Evolutionary conservation across 2,888 invertebrate genomes (phyloP).

Genomic region (Eristalis intricaria): DNA sequence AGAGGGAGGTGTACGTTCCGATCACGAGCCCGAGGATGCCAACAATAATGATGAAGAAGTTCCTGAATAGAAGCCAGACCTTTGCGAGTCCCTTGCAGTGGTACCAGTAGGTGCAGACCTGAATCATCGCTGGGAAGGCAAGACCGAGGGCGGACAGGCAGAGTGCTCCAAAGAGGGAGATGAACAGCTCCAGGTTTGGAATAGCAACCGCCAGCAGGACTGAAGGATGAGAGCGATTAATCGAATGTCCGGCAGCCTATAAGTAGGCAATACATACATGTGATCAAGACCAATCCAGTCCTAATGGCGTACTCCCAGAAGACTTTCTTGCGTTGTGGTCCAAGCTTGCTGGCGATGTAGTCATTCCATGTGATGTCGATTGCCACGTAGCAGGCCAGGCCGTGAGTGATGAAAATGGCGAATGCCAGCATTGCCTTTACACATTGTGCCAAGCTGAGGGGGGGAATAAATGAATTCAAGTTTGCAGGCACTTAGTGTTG

Average conservation of each 20-base stretch:
- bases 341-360: conserved; percentile 84
- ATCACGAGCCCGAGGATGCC: conserved; percentile 86
- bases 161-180: conserved; percentile 92
- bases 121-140: conserved; percentile 94
- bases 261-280: conserved; percentile 90
- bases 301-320: conserved; percentile 91
- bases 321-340: conserved; percentile 84
- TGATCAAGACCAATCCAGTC: conserved; percentile 88
- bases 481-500: background rate
- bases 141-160: conserved; percentile 94
- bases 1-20: conserved; percentile 87
- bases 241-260: background rate
- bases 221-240: conserved; percentile 80
- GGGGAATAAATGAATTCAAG: background rate
- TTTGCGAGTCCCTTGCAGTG: conserved; percentile 83
- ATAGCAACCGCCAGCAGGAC: conserved; percentile 92
- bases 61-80: conserved; percentile 84
- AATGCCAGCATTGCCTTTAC: conserved; percentile 89
- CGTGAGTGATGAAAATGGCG: conserved; percentile 95
- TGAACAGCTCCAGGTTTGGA: conserved; percentile 91
- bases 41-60: conserved; percentile 85
- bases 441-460: conserved; percentile 85
- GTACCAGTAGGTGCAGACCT: conserved; percentile 91
- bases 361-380: conserved; percentile 96
- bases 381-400: conserved; percentile 97